Base-by-base conservation (phyloP, 2,797 vertebrate species). In the Nannoperca australis region DNA sequence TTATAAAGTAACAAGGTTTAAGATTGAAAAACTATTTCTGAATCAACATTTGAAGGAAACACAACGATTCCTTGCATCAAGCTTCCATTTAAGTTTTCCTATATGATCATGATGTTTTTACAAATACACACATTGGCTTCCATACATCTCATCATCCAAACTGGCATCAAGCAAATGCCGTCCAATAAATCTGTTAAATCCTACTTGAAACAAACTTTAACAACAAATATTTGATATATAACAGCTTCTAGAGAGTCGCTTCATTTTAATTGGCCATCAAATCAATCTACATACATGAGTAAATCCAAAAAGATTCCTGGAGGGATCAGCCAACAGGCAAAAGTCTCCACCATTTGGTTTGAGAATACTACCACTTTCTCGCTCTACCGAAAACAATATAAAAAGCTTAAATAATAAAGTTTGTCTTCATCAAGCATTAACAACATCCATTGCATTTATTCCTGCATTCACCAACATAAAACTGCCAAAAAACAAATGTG, bases 381-480 rank as follows among this genome's bases (percentile, higher is more conserved):
- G 18, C n/a, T 58, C 10, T 5, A 32, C 5, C 15, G 53, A 55
- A 0, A 56, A 62, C 22, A 63, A 27, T 5, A 24, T 34, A 7
- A 50, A 38, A 64, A 44, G 15, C 22, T 54, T 7, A 17, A 60
- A 49, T 42, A 5, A 51, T 20, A 12, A 53, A 70, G 32, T 24
- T 22, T 18, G 5, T 10, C 22, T 40, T 36, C 4, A 50, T 53
- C 20, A 47, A 63, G 32, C 18, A 54, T 1, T 4, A 20, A 3
- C 36, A 49, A 24, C 24, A 62, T n/a, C 5, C 12, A 47, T 53
- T 1, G n/a, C 9, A 75, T 58, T 45, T 40, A 20, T 38, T 53
- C 62, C n/a, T 66, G n/a, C 30, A 18, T 36, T 65, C 18, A 63
- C 9, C 12, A 45, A 38, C 22, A 68, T 45, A 32, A 64, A 64